Conservation (phyloP, 2,113 vertebrate genomes). For the Zosterops japonicus region DNA sequence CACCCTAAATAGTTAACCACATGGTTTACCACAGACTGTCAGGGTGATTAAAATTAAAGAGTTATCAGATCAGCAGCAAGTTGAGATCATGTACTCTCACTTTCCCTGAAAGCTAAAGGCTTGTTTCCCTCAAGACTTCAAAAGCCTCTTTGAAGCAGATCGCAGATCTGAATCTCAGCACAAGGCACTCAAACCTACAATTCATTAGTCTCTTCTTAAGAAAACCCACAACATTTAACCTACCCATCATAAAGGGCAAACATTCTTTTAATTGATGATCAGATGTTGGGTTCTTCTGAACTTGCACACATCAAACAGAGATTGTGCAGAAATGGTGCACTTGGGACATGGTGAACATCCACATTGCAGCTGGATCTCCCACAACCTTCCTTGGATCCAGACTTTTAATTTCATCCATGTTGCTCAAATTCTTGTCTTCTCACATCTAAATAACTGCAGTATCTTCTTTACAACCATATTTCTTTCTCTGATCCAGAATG, state of each 20-base stretch:
- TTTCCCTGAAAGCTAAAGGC: slow-evolving; percentile 63
- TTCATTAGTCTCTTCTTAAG: slow-evolving; percentile 34
- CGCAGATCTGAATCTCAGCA: slow-evolving; percentile 52
- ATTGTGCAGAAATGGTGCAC: neutral
- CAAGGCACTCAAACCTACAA: neutral
- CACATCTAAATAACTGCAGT: neutral
- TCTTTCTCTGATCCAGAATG: neutral
- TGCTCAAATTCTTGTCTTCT: neutral
- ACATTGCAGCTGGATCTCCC: neutral
- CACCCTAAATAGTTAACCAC: slow-evolving; percentile 69
- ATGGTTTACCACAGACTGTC: slow-evolving; percentile 65
- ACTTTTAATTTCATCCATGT: neutral
- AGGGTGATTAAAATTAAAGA: slow-evolving; percentile 68
- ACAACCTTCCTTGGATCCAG: neutral
- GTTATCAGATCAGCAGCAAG: slow-evolving; percentile 60
- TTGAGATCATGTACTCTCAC: slow-evolving; percentile 55
- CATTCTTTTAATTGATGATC: neutral
- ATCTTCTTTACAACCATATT: neutral
- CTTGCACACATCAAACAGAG: neutral
- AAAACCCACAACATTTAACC: slow-evolving; percentile 41
- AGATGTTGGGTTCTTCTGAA: neutral
- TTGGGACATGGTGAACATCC: neutral
- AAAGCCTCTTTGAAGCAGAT: slow-evolving; percentile 54
- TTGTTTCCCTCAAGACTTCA: slow-evolving; percentile 65
- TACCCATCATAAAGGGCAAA: slow-evolving; percentile 26